These are phyloP conservation scores for Protosalanx chinensis DNA, from an alignment of 2,797 vertebrate species.

Conservation along the genomic window DNA sequence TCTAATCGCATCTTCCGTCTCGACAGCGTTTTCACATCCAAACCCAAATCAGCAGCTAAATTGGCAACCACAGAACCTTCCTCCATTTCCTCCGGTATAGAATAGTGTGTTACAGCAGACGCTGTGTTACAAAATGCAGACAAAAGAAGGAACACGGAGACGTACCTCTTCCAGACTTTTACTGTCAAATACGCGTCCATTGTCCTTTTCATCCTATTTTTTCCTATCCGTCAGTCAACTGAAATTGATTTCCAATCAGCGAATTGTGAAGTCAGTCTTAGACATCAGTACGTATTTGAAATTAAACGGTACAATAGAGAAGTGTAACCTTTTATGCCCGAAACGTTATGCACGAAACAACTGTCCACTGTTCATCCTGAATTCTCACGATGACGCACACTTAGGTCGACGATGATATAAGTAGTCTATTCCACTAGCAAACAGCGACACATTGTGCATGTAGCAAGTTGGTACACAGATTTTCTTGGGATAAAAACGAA, in stretches of 20 bases:
- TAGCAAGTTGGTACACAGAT: too few species aligned
- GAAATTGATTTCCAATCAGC: background rate
- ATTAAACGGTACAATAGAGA: background rate
- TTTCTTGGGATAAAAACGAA: too few species aligned
- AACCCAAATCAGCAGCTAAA: conserved; percentile 52
- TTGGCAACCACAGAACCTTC: conserved; percentile 48
- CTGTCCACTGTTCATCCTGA: background rate
- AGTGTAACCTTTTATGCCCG: background rate
- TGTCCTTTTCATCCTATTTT: conserved; percentile 1
- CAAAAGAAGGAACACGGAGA: conserved; percentile 6
- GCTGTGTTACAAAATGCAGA: background rate
- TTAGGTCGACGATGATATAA: background rate
- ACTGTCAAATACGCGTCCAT: conserved; percentile 12
- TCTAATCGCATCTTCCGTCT: conserved; percentile 37
- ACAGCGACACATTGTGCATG: conserved; percentile 41
- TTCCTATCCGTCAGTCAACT: background rate
- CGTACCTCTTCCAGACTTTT: conserved; percentile 11
- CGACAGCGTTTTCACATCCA: conserved; percentile 38
- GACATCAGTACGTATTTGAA: background rate
- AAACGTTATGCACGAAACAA: conserved; percentile 28
- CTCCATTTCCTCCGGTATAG: conserved; percentile 51
- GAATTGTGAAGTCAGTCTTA: background rate
- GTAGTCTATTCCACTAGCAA: conserved; percentile 8
- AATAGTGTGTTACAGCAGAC: conserved; percentile 51
- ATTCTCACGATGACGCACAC: background rate